Conservation (phyloP, 2,888 invertebrate species). For the Candidula unifasciata region DNA sequence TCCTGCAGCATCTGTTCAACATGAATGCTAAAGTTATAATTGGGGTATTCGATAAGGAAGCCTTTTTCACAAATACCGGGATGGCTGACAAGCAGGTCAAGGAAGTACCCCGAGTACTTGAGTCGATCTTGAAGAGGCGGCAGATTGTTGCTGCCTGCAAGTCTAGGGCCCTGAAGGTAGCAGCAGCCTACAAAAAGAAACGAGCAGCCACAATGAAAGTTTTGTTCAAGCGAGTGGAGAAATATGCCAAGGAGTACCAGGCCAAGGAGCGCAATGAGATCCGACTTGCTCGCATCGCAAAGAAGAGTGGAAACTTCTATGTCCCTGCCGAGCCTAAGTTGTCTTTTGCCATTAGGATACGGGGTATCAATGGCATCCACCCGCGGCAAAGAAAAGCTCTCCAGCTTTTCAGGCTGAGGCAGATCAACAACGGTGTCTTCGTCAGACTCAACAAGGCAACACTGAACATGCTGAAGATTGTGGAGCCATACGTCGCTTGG, state of each 20-base stretch:
- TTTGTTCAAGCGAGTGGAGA: conserved; percentile 96
- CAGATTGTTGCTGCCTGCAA: conserved; percentile 89
- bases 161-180: conserved; percentile 71
- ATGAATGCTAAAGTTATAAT: no score
- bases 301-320: no score
- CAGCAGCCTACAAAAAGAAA: conserved; percentile 78
- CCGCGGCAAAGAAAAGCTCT: conserved; percentile 92
- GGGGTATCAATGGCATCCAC: conserved; percentile 86
- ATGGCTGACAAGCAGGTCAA: no score
- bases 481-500: no score
- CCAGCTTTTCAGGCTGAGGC: conserved; percentile 95
- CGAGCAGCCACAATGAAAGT: conserved; percentile 86
- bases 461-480: no score
- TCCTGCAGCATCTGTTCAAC: no score
- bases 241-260: conserved; percentile 96
- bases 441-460: no score
- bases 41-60: no score
- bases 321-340: conserved; percentile 97
- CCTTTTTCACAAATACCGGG: no score
- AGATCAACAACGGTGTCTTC: conserved; percentile 99
- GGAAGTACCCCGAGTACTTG: conserved; percentile 92
- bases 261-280: conserved; percentile 93
- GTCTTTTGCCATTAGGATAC: conserved; percentile 98
- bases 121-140: conserved; percentile 95
- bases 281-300: conserved; percentile 90